Conservation (phyloP, 2,113 vertebrate species). For the Lathamus discolor region DNA sequence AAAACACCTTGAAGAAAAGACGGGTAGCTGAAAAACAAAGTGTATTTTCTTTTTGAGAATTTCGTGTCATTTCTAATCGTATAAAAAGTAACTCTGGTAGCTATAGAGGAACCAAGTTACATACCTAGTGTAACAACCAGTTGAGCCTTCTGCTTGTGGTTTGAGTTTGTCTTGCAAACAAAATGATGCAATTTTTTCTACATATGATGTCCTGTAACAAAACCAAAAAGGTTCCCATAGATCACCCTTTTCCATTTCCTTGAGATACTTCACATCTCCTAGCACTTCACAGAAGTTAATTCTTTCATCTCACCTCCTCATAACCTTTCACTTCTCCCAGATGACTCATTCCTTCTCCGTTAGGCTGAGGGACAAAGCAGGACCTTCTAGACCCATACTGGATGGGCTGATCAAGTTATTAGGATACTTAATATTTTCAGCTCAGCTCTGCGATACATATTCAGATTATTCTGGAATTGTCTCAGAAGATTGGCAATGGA, state of each 20-base stretch:
- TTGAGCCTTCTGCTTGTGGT: neutral
- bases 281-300: neutral
- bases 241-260: neutral
- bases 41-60: neutral
- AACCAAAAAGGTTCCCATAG: neutral
- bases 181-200: neutral
- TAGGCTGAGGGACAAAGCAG: neutral
- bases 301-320: neutral
- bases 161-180: neutral
- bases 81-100: neutral
- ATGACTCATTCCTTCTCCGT: neutral
- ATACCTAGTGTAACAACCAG: neutral
- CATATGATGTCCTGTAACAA: neutral
- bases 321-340: neutral
- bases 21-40: neutral
- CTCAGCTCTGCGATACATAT: neutral
- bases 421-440: neutral
- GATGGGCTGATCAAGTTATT: neutral
- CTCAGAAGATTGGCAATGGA: neutral
- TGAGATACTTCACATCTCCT: neutral
- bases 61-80: neutral
- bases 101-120: neutral
- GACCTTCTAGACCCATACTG: neutral
- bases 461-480: neutral
- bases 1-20: neutral